Percentiles rank a stretch among this genome's conserved stretches.
These are phyloP conservation scores for Pica pica DNA, from an alignment of 2,113 vertebrate genomes.

Conservation along the genomic window DNA sequence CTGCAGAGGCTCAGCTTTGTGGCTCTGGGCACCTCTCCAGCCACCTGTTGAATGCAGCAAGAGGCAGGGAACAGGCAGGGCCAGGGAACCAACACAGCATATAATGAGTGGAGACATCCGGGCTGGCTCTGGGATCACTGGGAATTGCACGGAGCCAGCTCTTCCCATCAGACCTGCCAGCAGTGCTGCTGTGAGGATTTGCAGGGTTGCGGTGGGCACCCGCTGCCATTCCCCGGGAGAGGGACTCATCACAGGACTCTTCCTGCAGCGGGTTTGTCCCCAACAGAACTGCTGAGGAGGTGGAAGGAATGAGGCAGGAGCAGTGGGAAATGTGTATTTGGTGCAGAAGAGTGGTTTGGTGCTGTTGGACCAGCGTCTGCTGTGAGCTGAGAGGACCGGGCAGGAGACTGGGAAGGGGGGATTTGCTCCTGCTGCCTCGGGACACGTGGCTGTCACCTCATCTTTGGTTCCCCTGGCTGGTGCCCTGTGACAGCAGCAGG, in stretches of 20 bases:
- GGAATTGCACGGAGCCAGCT: neutral
- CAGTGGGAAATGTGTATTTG: neutral
- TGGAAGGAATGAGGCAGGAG: neutral
- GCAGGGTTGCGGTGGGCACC: neutral
- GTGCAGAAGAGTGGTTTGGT: neutral
- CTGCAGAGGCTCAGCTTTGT: neutral
- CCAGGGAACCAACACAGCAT: neutral
- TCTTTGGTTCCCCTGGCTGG: neutral
- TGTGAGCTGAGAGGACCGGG: neutral
- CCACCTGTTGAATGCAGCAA: neutral
- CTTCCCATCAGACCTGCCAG: neutral
- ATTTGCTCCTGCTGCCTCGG: fast-evolving
- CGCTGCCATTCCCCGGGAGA: neutral
- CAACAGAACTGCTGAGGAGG: neutral
- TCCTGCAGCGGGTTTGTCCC: fast-evolving
- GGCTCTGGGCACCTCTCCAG: neutral
- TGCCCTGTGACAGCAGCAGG: neutral
- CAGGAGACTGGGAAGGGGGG: neutral
- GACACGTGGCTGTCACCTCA: neutral
- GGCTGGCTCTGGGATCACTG: neutral
- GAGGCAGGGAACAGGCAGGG: neutral
- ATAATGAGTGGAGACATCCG: neutral
- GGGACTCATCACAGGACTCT: neutral
- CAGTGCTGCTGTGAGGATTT: neutral
- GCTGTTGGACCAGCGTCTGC: neutral